Evolutionary conservation across 2,113 vertebrate species (phyloP).

Genomic region (Ammodytes marinus): DNA sequence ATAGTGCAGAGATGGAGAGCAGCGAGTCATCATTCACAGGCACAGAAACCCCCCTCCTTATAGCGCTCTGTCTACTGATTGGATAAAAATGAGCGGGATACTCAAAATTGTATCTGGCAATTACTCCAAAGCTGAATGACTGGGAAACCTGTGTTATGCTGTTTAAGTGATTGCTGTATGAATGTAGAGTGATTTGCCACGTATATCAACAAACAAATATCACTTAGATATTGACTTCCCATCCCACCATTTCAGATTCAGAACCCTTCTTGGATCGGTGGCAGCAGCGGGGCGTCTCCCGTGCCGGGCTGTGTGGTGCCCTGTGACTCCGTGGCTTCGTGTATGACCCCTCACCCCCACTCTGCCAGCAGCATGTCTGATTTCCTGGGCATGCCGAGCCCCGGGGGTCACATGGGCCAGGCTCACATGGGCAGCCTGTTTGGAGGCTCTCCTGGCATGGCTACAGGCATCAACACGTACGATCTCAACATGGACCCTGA

Average conservation of each 20-base stretch:
- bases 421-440: slow-evolving; percentile 97
- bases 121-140: too few relatives aligned
- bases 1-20: too few relatives aligned
- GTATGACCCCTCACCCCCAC: slow-evolving; percentile 97
- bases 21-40: too few relatives aligned
- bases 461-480: slow-evolving; percentile 92
- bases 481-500: slow-evolving; percentile 97
- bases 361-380: slow-evolving; percentile 91
- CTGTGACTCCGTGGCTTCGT: slow-evolving; percentile 94
- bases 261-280: slow-evolving; percentile 96
- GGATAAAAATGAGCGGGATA: too few relatives aligned
- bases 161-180: too few relatives aligned
- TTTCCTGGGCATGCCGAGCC: slow-evolving; percentile 91
- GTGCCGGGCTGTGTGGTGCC: slow-evolving; percentile 96
- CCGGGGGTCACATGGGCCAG: slow-evolving; percentile 92
- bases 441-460: slow-evolving; percentile 88
- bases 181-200: too few relatives aligned
- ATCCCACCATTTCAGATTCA: slow-evolving; percentile 89
- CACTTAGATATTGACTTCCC: neutral
- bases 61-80: too few relatives aligned
- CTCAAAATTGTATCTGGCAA: too few relatives aligned
- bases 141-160: too few relatives aligned
- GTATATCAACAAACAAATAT: too few relatives aligned
- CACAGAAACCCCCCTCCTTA: too few relatives aligned
- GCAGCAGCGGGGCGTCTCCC: slow-evolving; percentile 91